Evolutionary conservation across 2,888 invertebrate genomes (phyloP).

Genomic region (Electrophaes corylata): DNA sequence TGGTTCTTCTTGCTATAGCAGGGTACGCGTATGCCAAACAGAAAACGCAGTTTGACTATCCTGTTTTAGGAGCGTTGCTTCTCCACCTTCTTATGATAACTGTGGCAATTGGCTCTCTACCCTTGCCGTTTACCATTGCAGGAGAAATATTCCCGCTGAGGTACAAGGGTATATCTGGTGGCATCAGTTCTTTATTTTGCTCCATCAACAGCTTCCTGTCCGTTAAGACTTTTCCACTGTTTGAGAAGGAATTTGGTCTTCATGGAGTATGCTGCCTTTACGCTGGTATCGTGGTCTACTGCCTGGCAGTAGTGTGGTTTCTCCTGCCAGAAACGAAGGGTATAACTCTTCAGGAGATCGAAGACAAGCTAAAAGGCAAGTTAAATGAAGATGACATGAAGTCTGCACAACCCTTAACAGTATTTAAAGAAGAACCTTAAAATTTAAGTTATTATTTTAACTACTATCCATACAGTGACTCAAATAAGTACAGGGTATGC

Average conservation of each 20-base stretch:
- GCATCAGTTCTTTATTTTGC: conserved; percentile 53
- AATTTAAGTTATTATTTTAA: not conserved
- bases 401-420: conserved; percentile 22
- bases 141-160: conserved; percentile 87
- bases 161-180: conserved; percentile 83
- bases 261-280: conserved; percentile 53
- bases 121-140: conserved; percentile 87
- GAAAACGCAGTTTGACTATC: conserved; percentile 52
- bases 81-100: conserved; percentile 77
- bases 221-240: conserved; percentile 45
- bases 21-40: conserved; percentile 57
- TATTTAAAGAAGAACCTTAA: not conserved
- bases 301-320: conserved; percentile 52
- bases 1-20: conserved; percentile 55
- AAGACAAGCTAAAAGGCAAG: conserved; percentile 59
- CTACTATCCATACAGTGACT: too few relatives aligned
- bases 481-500: too few relatives aligned
- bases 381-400: conserved; percentile 25
- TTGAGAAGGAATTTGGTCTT: conserved; percentile 43
- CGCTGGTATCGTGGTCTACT: conserved; percentile 52
- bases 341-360: conserved; percentile 61
- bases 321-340: conserved; percentile 65
- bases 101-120: conserved; percentile 83
- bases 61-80: conserved; percentile 54
- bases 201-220: conserved; percentile 45